phyloP scores from a whole-genome alignment of 2,888 invertebrate genomes.

The Argyresthia goedartella region DNA sequence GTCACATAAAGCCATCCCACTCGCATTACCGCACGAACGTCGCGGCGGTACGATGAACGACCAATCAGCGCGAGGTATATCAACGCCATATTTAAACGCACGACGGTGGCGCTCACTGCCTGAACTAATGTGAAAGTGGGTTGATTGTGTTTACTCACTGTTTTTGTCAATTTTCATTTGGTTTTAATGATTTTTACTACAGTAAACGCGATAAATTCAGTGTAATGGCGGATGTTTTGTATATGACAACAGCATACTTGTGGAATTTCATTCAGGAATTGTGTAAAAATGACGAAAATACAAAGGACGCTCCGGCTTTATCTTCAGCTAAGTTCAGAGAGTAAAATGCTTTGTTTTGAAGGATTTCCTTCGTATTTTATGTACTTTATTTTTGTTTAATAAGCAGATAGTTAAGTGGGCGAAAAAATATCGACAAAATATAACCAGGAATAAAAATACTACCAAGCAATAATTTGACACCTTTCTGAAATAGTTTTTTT shows the following conservation, averaged over 20 bases:
- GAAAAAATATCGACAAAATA: background rate
- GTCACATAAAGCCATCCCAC: conserved; percentile 63
- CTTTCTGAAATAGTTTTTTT: too few species aligned
- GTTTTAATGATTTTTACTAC: conserved; percentile 27
- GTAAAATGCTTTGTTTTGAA: conserved; percentile 24
- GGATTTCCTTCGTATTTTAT: conserved; percentile 12
- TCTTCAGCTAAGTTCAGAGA: conserved; percentile 46
- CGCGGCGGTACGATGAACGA: conserved; percentile 32
- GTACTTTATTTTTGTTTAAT: background rate
- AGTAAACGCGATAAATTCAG: conserved; percentile 28
- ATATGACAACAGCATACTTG: conserved; percentile 18
- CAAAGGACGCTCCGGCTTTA: conserved; percentile 34
- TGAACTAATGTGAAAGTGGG: conserved; percentile 40
- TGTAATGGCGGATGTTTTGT: conserved; percentile 29
- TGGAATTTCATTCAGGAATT: conserved; percentile 21
- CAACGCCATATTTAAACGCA: conserved; percentile 65
- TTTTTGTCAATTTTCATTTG: conserved; percentile 47
- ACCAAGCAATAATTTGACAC: too few species aligned
- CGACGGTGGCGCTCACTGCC: conserved; percentile 49
- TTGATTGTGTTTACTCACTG: conserved; percentile 41
- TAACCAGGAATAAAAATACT: background rate
- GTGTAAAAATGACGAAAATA: conserved; percentile 22
- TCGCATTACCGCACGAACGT: conserved; percentile 54
- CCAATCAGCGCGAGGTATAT: conserved; percentile 42
- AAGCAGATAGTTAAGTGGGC: too few species aligned